Evolutionary conservation across 2,888 invertebrate species (phyloP).

Genomic region (Cosmopolites sordidus): DNA sequence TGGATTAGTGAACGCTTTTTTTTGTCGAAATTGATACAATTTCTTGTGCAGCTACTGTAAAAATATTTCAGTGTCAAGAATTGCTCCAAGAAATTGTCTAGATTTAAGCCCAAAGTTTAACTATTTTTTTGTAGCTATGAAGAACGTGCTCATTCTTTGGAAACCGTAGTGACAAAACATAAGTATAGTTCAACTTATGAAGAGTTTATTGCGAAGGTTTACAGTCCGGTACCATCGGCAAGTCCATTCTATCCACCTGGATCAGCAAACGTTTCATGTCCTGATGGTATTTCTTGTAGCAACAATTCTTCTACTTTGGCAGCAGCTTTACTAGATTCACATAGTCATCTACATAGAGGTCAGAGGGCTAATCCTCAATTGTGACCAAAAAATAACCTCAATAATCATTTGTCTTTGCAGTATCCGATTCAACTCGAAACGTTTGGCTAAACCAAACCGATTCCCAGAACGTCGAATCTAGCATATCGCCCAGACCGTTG

Average conservation of each 20-base stretch:
- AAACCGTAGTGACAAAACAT: conserved; percentile 79
- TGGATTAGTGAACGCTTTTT: too few species aligned
- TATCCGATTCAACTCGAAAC: conserved; percentile 39
- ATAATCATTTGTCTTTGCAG: too few species aligned
- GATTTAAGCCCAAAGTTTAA: neutral
- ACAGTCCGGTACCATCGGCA: conserved; percentile 56
- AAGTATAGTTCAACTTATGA: conserved; percentile 88
- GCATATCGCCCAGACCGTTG: conserved; percentile 64
- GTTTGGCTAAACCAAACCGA: conserved; percentile 45
- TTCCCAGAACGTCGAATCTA: conserved; percentile 41
- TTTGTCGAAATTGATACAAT: too few species aligned
- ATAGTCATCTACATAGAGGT: conserved; percentile 45
- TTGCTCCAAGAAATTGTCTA: too few species aligned
- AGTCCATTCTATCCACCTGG: conserved; percentile 47
- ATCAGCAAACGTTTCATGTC: conserved; percentile 34
- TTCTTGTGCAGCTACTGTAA: too few species aligned
- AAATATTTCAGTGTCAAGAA: too few species aligned
- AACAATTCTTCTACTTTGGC: conserved; percentile 51
- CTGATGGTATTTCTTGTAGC: conserved; percentile 39
- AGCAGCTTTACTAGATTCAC: conserved; percentile 57
- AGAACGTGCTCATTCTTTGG: conserved; percentile 81
- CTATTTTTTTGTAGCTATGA: conserved; percentile 64
- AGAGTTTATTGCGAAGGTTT: conserved; percentile 72
- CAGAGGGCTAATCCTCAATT: conserved; percentile 41
- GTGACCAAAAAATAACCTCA: too few species aligned